phyloP scores from a whole-genome alignment of 2,888 invertebrate species.

The Oxyteleia sp. region DNA sequence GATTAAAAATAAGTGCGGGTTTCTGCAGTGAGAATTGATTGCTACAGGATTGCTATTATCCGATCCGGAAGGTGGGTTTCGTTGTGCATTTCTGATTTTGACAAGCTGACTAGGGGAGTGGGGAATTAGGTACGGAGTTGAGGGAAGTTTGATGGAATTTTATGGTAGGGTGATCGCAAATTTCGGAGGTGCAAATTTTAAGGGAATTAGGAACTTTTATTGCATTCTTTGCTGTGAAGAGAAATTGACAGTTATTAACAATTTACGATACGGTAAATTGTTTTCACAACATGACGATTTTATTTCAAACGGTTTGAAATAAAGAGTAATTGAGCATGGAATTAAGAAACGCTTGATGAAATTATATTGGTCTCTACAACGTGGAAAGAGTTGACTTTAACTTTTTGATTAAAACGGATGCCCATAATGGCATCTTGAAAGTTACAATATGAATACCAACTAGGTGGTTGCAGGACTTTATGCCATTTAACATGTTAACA shows the following conservation, averaged over 20 bases:
- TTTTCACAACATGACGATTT: no score
- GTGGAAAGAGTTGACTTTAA: no score
- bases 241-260: conserved; percentile 32
- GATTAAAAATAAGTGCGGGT: conserved; percentile 21
- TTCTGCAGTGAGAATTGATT: conserved; percentile 42
- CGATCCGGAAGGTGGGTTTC: conserved; percentile 50
- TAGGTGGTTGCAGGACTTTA: no score
- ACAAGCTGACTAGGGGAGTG: conserved; percentile 53
- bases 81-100: conserved; percentile 70
- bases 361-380: no score
- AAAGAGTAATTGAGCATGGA: no score
- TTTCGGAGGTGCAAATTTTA: conserved; percentile 49
- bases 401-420: no score
- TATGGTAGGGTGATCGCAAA: conserved; percentile 49
- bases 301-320: no score
- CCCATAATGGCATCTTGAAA: no score
- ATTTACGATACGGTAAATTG: background rate
- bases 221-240: conserved; percentile 9
- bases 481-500: no score
- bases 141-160: conserved; percentile 68
- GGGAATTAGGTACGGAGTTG: conserved; percentile 63
- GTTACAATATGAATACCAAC: no score
- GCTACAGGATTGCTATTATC: conserved; percentile 60
- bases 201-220: conserved; percentile 17
- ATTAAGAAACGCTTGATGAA: no score